Conservation (phyloP, 2,113 vertebrate genomes). For the Phoenicopterus ruber region DNA sequence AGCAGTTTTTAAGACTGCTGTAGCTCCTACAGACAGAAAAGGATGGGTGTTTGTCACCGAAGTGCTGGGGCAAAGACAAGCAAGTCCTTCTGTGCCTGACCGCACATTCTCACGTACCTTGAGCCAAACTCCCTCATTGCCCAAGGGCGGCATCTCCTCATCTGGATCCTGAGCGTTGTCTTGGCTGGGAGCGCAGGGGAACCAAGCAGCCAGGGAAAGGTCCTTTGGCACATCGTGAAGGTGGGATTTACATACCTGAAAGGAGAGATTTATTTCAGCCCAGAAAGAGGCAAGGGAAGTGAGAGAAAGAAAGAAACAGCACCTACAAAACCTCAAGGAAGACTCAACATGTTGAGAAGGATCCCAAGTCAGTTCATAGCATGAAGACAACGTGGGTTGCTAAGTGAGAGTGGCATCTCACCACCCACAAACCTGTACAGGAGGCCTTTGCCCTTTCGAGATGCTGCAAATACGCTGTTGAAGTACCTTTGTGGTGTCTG, state of each 20-base stretch:
- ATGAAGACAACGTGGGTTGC: not conserved
- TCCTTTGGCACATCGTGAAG: conserved; percentile 68
- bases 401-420: not conserved
- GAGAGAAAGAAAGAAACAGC: not conserved
- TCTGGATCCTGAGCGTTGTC: conserved; percentile 48
- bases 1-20: not conserved
- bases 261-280: not conserved
- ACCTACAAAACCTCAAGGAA: not conserved
- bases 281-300: not conserved
- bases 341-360: not conserved
- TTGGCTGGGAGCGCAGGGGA: conserved; percentile 77
- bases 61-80: not conserved
- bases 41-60: not conserved
- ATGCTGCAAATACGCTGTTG: not conserved
- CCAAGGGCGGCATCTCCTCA: conserved; percentile 48
- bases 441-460: not conserved
- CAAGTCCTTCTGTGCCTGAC: not conserved
- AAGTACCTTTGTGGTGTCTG: not conserved
- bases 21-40: not conserved
- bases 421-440: not conserved
- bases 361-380: not conserved
- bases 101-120: conserved; percentile 73
- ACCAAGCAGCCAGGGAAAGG: conserved; percentile 77
- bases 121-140: conserved; percentile 75
- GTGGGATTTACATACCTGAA: conserved; percentile 82